Base-by-base conservation (phyloP, 2,888 invertebrate genomes). In the Rhamphomyia laevipes region DNA sequence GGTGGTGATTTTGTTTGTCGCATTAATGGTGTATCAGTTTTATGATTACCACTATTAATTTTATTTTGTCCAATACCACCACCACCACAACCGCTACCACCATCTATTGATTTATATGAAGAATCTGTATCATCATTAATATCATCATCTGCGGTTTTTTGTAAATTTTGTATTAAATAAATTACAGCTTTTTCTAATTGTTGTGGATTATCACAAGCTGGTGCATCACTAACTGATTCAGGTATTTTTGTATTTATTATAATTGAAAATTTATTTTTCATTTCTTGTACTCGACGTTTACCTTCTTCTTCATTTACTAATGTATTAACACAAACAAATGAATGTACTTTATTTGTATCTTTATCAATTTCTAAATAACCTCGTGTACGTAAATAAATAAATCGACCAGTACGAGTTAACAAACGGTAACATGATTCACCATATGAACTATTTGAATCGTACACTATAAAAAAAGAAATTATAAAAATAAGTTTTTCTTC, bases 391-490 rank as follows among this genome's bases (percentile, higher is more conserved):
- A 92, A 77, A 62, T 86, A 91, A 57, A 92, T 86, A 60, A 86
- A 88, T 60, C 83, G 78, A n/a, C 89, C 89, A 48, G 84, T 86
- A 55, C 86, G 81, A 12, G 86, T 81, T 61, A 84, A 77, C 18
- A 93, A 72, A 43, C 92, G 77, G 63, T 92, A 92, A 58, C 87
- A 89, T n/a, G 90, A 89, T 58, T 82, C 80, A 11, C 91, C 92
- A 67, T 80, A 84, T 57, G 86, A 85, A 63, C 84, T 85, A 51
- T 84, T 83, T 61, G 81, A 81, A 64, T 86, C 86, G 68, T 89
- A 90, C 90, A 91, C 84, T 85, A 63, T 7, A 66, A 71, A 18
- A 56, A 44, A 43, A 46, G 31, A 52, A 16, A 35, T 40, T 44
- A n/a, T 18, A 43, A 45, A 38, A 46, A 15, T 45, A 46, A 37